phyloP scores from a whole-genome alignment of 2,888 invertebrate species.

The Himalopsyche japonica region DNA sequence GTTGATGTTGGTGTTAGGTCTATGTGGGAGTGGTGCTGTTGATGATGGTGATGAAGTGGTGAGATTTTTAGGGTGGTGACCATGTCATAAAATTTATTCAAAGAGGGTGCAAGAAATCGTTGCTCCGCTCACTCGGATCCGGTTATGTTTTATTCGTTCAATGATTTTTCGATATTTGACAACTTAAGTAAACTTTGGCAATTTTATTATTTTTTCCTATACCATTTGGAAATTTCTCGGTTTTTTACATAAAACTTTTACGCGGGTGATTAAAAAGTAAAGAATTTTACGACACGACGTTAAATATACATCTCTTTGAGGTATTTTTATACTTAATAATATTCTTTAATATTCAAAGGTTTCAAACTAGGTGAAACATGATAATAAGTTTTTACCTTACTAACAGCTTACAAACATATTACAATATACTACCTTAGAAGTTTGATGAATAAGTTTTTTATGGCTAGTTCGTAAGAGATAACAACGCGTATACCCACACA shows the following conservation, averaged over 20 bases:
- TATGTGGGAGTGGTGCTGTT: no score
- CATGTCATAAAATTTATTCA: no score
- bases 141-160: no score
- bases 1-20: no score
- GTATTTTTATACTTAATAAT: not conserved
- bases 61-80: no score
- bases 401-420: not conserved
- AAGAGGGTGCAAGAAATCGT: no score
- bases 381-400: not conserved
- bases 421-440: not conserved
- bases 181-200: no score
- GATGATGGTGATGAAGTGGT: no score
- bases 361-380: not conserved
- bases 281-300: not conserved
- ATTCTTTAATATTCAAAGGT: not conserved
- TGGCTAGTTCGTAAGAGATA: not conserved
- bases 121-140: no score
- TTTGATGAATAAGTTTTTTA: not conserved
- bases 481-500: not conserved
- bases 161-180: no score
- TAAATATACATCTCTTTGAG: not conserved
- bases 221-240: not conserved
- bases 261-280: not conserved
- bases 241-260: not conserved
- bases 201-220: no score